These are phyloP conservation scores for Nomada ferruginata DNA, from an alignment of 2,888 invertebrate species.

Conservation along the genomic window DNA sequence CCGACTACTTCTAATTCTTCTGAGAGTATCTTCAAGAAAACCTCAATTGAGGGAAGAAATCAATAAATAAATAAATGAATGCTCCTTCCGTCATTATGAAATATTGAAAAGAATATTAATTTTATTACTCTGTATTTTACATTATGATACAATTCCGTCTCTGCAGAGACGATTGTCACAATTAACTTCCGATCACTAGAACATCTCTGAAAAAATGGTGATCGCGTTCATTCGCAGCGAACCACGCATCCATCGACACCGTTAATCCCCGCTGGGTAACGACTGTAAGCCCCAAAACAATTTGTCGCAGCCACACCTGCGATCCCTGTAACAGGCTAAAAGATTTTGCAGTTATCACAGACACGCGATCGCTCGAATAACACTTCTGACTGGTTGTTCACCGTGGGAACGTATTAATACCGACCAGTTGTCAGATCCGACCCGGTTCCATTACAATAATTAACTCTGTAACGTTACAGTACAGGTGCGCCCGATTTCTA, in stretches of 20 bases:
- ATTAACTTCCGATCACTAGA: neutral
- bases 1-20: slow-evolving; percentile 1
- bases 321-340: slow-evolving; percentile 2
- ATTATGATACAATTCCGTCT: neutral
- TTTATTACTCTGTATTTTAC: no score
- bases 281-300: slow-evolving; percentile 1
- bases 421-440: neutral
- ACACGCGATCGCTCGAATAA: slow-evolving; percentile 19
- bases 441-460: slow-evolving; percentile 31
- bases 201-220: neutral
- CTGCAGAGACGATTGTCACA: neutral
- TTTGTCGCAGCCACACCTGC: neutral
- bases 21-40: neutral
- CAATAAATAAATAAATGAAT: no score
- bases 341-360: neutral
- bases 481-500: neutral
- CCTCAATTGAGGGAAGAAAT: no score
- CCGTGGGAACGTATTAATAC: slow-evolving; percentile 41
- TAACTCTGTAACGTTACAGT: slow-evolving; percentile 24
- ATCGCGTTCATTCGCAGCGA: neutral
- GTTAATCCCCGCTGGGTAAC: slow-evolving; percentile 1
- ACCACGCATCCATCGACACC: neutral
- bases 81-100: no score
- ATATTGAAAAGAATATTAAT: no score
- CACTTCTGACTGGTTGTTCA: slow-evolving; percentile 27